Percentiles rank a stretch among this genome's conserved stretches.
Evolutionary conservation across 2,888 invertebrate genomes (phyloP).

Genomic region (Oxystoma pomonae): DNA sequence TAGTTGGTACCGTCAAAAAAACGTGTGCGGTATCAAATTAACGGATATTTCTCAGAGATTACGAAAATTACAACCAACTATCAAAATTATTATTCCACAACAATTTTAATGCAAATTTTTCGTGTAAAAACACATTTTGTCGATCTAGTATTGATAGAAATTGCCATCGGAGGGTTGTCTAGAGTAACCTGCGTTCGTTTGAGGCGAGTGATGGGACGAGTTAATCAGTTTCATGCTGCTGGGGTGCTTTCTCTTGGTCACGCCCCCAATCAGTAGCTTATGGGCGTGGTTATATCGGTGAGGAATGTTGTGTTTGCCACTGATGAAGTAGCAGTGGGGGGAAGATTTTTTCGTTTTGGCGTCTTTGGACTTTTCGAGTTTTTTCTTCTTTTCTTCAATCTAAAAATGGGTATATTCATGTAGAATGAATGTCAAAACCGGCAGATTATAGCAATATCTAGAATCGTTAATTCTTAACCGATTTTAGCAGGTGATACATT

Average conservation of each 20-base stretch:
- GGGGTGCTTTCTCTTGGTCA: slow-evolving; percentile 61
- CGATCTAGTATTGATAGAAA: slow-evolving; percentile 60
- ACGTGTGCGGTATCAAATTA: not conserved
- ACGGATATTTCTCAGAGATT: not conserved
- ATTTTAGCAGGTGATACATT: no score
- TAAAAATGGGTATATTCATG: not conserved
- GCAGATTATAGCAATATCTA: no score
- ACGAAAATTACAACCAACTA: not conserved
- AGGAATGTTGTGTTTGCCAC: slow-evolving; percentile 19
- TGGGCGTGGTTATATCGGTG: slow-evolving; percentile 47
- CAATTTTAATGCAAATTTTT: not conserved
- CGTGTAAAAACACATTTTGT: not conserved
- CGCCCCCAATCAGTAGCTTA: slow-evolving; percentile 59
- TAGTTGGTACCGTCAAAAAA: not conserved
- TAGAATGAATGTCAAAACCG: no score
- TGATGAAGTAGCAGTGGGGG: not conserved
- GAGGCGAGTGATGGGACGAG: slow-evolving; percentile 74
- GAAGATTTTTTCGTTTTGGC: not conserved
- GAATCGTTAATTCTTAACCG: no score
- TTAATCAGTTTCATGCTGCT: slow-evolving; percentile 74
- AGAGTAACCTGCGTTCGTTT: slow-evolving; percentile 78
- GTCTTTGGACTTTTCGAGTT: not conserved
- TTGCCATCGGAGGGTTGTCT: slow-evolving; percentile 73
- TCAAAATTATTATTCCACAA: not conserved
- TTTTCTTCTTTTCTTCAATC: not conserved